Percentiles rank a stretch among this genome's conserved stretches.
Conservation (phyloP, 2,797 vertebrate species). For the Bovichtus diacanthus region DNA sequence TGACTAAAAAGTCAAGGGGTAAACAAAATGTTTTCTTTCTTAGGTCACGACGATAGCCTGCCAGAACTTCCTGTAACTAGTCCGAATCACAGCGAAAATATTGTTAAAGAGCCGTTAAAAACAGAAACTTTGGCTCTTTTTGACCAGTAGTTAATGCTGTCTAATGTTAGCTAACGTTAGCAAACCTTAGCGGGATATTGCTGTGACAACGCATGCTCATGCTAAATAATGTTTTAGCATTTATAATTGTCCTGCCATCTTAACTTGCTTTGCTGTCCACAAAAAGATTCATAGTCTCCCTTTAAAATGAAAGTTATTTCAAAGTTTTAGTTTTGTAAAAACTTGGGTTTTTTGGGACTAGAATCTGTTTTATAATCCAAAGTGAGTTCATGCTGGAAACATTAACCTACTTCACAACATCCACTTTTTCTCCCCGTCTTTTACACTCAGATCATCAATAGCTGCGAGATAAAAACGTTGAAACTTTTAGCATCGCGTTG, state of each 20-base stretch:
- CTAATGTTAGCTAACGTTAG: no score
- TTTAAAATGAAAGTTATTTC: neutral
- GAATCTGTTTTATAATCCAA: neutral
- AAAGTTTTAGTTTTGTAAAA: neutral
- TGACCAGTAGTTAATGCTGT: no score
- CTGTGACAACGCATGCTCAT: neutral
- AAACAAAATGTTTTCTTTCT: no score
- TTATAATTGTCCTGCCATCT: neutral
- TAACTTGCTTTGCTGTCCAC: neutral
- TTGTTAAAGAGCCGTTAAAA: no score
- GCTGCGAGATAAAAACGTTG: constrained; percentile 20
- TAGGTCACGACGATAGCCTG: no score
- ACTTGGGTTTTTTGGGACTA: neutral
- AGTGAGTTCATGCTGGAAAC: neutral
- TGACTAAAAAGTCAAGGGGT: no score
- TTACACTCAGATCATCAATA: constrained; percentile 6
- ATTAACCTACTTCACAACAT: constrained; percentile 13
- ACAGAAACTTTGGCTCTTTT: no score
- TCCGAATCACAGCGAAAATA: no score
- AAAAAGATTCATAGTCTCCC: neutral
- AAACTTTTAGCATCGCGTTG: constrained; percentile 31
- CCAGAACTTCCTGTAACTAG: no score
- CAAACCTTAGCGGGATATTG: no score
- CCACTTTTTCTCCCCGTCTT: neutral
- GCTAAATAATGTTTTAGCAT: neutral